Conservation (phyloP, 2,888 invertebrate genomes). For the Troides helena region DNA sequence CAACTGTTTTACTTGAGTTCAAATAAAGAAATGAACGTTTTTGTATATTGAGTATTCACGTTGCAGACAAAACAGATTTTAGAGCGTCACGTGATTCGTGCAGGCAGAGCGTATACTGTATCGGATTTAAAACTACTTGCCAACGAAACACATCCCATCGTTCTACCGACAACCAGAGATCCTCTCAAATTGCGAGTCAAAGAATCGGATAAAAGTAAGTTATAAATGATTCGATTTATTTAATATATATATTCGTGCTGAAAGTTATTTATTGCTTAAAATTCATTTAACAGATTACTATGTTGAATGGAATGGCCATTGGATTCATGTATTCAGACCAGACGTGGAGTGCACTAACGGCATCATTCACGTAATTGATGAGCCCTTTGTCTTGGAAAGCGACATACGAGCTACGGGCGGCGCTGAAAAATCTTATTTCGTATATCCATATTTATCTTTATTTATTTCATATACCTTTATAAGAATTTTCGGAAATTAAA, state of each 20-base stretch:
- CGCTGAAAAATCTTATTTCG: conserved; percentile 51
- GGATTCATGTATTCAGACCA: conserved; percentile 91
- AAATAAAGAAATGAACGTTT: not conserved
- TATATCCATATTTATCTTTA: conserved; percentile 48
- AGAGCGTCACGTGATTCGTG: conserved; percentile 93
- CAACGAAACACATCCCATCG: conserved; percentile 83
- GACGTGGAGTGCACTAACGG: conserved; percentile 98
- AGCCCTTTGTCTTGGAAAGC: conserved; percentile 89
- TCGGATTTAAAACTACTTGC: conserved; percentile 86
- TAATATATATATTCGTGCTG: not conserved
- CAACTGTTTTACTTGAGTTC: not conserved
- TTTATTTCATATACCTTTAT: conserved; percentile 50
- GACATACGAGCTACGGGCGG: conserved; percentile 87
- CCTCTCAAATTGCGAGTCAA: conserved; percentile 86
- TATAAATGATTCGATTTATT: not conserved
- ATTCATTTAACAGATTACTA: conserved; percentile 83
- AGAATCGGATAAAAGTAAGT: conserved; percentile 85
- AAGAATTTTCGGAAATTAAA: not conserved
- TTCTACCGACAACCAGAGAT: conserved; percentile 86
- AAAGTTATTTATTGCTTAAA: conserved; percentile 5
- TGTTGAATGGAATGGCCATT: conserved; percentile 91
- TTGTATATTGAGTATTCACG: not conserved
- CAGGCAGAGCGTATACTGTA: conserved; percentile 89
- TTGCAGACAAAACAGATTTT: conserved; percentile 88
- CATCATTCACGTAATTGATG: conserved; percentile 95